Base-by-base conservation (phyloP, 2,797 vertebrate genomes). In the Philypnodon macrostomus region DNA sequence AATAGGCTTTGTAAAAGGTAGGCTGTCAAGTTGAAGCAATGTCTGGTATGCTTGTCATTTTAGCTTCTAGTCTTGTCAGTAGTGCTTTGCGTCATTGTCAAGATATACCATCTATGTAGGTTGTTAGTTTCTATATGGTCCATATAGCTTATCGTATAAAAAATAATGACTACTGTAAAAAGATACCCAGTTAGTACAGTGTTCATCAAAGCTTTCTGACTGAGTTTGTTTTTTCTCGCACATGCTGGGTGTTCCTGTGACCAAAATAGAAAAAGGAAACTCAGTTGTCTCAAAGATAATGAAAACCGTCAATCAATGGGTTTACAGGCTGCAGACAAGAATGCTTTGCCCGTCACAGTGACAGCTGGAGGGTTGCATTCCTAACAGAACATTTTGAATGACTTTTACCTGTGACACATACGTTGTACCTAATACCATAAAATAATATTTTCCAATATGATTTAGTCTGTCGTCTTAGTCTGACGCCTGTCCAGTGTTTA, bases 281-380 rank as follows among this genome's bases (percentile, higher is more conserved):
- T 52, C 46, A 18, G 45, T 39, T 53, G 42, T 44, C 30, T 3
- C 7, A 1, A 35, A 19, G 75, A 79, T 77, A 70, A 77, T 54
- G 21, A 46, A 67, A 70, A 42, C 52, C 41, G 58, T 67, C 72
- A 33, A 27, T 63, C 65, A 62, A 32, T 49, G 30, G 1, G 8
- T 36, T 67, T 57, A 73, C 75, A 65, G 40, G 36, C 8, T 17
- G 35, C 50, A 53, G 51, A 68, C 74, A 31, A 12, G 5, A 65
- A 16, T 71, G 35, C 49, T 55, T 45, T 5, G 7, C 37, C 23
- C 4, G 1, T 15, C 1, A 27, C n/a, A 17, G 21, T 27, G 8
- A 24, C 65, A 34, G 51, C 42, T 40, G 56, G 56, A 52, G 48
- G 44, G 39, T 36, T 57, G 44, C 72, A 77, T 79, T 81, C 57